Evolutionary conservation across 2,888 invertebrate genomes (phyloP).

Genomic region (Thumatha senex): DNA sequence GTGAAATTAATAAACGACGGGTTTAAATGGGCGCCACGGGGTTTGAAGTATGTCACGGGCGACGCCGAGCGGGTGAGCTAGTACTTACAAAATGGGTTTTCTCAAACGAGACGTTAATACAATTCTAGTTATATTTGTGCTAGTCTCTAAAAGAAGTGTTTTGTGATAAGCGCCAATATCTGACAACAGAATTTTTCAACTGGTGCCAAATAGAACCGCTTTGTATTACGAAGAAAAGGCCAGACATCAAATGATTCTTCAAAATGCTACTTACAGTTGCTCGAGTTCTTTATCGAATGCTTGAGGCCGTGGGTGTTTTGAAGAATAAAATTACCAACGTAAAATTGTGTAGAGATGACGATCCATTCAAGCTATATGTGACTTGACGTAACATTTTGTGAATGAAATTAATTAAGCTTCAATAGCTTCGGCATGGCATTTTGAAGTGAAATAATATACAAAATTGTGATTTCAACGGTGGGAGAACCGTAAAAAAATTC

Average conservation of each 20-base stretch:
- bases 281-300: constrained; percentile 21
- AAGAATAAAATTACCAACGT: neutral
- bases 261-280: constrained; percentile 22
- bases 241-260: constrained; percentile 34
- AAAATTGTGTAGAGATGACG: neutral
- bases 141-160: constrained; percentile 29
- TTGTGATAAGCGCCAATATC: constrained; percentile 35
- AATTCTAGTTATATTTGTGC: constrained; percentile 2
- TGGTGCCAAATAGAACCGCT: constrained; percentile 22
- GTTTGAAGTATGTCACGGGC: no score
- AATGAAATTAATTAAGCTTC: no score
- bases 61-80: no score
- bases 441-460: no score
- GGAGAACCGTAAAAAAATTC: no score
- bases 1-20: no score
- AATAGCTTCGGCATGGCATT: no score
- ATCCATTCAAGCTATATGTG: neutral
- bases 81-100: no score
- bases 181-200: constrained; percentile 35
- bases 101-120: no score
- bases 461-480: no score
- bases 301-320: neutral
- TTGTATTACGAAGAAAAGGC: constrained; percentile 34
- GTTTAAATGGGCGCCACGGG: no score
- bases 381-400: no score